Base-by-base conservation (phyloP, 2,797 vertebrate species). In the Microtus californicus region DNA sequence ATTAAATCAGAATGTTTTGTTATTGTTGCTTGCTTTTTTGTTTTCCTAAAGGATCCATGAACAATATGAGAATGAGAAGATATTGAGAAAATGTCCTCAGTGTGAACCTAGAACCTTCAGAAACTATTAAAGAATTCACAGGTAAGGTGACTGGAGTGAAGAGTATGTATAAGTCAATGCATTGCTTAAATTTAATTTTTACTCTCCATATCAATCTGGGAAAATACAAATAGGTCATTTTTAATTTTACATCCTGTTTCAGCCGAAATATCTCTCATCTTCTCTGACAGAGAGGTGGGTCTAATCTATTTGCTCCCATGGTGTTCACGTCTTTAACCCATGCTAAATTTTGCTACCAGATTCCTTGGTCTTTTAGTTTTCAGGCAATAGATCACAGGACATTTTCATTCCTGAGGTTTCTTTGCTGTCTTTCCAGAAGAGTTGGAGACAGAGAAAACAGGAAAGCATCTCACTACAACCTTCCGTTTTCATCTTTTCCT, bases 401-500 rank as follows among this genome's bases (percentile, higher is more conserved):
- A n/a, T 69, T 17, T 69, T 87, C 0, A 25, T 69, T n/a, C 19
- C 9, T 48, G 31, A 51, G 12, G 1, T 23, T 69, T 34, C 45
- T 51, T 51, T 34, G 34, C 3, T 82, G 37, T 21, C 27, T 65
- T 63, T 43, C 7, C 17, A 54, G 17, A 11, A 65, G 2, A 45
- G 15, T 25, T 78, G 15, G 27, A 45, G 34, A 56, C 13, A 73
- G 13, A 37, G 7, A 37, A 45, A 54, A 11, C 9, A 54, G 25
- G 5, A 17, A 15, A 1, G 27, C 7, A 59, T 2, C 25, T 43
- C 37, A 54, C 29, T 48, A 54, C 1, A 34, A 0, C 0, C 19
- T 13, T 56, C 34, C 27, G 51, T 90, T 40, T 9, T 27, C 8
- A 1, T 48, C 34, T 86, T 61, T 74, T 48, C 48, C 56, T 9